phyloP scores from a whole-genome alignment of 2,888 invertebrate genomes.

The Phorcus lineatus region DNA sequence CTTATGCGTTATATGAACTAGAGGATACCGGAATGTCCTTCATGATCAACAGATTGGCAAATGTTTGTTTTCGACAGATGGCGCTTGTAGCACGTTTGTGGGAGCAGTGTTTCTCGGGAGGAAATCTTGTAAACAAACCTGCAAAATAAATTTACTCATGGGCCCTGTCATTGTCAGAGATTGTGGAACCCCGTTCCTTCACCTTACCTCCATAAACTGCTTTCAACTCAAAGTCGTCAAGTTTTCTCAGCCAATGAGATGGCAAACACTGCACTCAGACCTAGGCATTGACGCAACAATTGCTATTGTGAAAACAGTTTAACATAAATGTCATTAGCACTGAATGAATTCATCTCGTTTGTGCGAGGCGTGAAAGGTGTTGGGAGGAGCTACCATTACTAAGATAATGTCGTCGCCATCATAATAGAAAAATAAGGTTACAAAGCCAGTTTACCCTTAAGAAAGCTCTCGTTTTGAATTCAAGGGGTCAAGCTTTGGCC shows the following conservation, averaged over 20 bases:
- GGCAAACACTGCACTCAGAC: slow-evolving; percentile 8
- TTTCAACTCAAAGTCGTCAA: slow-evolving; percentile 22
- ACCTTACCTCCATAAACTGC: slow-evolving; percentile 5
- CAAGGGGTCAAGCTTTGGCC: neutral
- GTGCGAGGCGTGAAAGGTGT: neutral
- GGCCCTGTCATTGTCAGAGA: neutral
- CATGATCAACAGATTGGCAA: slow-evolving; percentile 8
- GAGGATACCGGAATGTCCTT: no score
- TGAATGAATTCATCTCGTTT: slow-evolving; percentile 13
- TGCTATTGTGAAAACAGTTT: slow-evolving; percentile 28
- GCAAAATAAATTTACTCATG: slow-evolving; percentile 26
- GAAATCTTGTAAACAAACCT: slow-evolving; percentile 27
- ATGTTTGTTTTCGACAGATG: slow-evolving; percentile 24
- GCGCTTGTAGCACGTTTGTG: slow-evolving; percentile 18
- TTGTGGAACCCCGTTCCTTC: neutral
- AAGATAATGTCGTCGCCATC: slow-evolving; percentile 9
- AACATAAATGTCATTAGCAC: slow-evolving; percentile 24
- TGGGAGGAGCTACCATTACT: slow-evolving; percentile 15
- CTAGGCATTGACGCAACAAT: slow-evolving; percentile 22
- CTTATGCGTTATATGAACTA: no score
- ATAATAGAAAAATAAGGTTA: slow-evolving; percentile 17
- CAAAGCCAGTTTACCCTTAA: slow-evolving; percentile 1
- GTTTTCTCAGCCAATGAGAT: neutral
- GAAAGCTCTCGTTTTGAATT: neutral
- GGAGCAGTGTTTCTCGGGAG: neutral